Base-by-base conservation (phyloP, 2,797 vertebrate genomes). In the Nannoperca obscura region DNA sequence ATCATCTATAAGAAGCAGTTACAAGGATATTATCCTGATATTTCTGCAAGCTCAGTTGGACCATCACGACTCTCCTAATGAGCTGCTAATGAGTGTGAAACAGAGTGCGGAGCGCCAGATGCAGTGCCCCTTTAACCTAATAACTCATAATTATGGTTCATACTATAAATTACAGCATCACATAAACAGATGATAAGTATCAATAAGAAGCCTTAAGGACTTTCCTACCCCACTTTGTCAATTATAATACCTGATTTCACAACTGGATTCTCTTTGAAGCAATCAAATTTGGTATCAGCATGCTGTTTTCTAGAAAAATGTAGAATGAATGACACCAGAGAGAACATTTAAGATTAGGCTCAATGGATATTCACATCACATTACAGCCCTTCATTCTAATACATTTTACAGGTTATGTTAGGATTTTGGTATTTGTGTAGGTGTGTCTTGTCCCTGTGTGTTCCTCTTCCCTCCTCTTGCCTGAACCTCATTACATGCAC, bases 61-160 rank as follows among this genome's bases (percentile, higher is more conserved):
- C 84, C 74, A 77, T 74, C 76, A 71, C 66, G 63, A 40, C 80
- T 72, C 49, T 80, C 64, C 79, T 94, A 91, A 93, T 93, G 91
- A 92, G 88, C 82, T 86, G 85, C 86, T 92, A 91, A 93, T 93
- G 87, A 91, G 80, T 67, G 80, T 87, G 82, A 80, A 86, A 86
- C 87, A 57, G 79, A 91, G 85, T 87, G 87, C 87, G 79, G 82
- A 86, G 86, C 84, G 86, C 89, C 86, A 81, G 82, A 72, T 85
- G 85, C 82, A 82, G 63, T 73, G 82, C 54, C 81, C 86, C 69
- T 91, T 92, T 86, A 89, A 87, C 90, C 86, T 89, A 85, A 90
- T 86, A 75, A 88, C 72, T 87, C 82, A 79, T 89, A 88, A 90
- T 84, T 89, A 74, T 70, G 44, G 55, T 69, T 85, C 78, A 79